Evolutionary conservation across 2,888 invertebrate species (phyloP).

Genomic region (Scaptomyza polygonia): DNA sequence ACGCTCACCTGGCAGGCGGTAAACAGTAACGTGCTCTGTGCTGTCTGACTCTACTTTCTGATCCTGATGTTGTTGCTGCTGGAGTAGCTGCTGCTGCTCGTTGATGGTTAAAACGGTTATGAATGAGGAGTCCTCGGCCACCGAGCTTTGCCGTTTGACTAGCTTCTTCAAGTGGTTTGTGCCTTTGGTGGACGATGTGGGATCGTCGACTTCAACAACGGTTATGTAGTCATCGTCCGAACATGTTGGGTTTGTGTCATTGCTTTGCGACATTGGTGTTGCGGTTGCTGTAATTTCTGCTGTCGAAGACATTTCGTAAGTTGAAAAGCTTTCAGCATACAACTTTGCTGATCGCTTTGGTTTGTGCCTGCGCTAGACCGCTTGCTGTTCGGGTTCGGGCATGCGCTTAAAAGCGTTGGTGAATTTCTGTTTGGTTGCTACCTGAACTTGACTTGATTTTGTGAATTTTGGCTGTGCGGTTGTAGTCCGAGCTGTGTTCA

Average conservation of each 20-base stretch:
- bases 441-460: conserved; percentile 27
- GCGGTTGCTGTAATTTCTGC: conserved; percentile 12
- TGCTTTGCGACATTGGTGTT: conserved; percentile 30
- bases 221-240: conserved; percentile 85
- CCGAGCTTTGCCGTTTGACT: conserved; percentile 74
- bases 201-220: conserved; percentile 87
- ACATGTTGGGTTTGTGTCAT: conserved; percentile 33
- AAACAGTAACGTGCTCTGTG: conserved; percentile 92
- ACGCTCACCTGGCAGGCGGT: conserved; percentile 94
- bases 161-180: conserved; percentile 78
- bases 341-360: conserved; percentile 34
- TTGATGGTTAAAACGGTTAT: conserved; percentile 88
- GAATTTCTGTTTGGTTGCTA: conserved; percentile 17
- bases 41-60: conserved; percentile 2
- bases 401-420: conserved; percentile 26
- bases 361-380: conserved; percentile 24
- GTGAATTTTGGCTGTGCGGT: conserved; percentile 41
- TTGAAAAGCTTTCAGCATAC: conserved; percentile 34
- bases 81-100: conserved; percentile 73
- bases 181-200: conserved; percentile 78
- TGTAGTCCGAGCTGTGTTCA: conserved; percentile 35
- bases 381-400: conserved; percentile 1
- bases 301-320: conserved; percentile 48
- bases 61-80: conserved; percentile 55
- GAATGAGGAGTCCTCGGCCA: conserved; percentile 84